Evolutionary conservation across 2,113 vertebrate species (phyloP), one percentile per base, ranked within the genome.

Genomic region (Charina bottae): DNA sequence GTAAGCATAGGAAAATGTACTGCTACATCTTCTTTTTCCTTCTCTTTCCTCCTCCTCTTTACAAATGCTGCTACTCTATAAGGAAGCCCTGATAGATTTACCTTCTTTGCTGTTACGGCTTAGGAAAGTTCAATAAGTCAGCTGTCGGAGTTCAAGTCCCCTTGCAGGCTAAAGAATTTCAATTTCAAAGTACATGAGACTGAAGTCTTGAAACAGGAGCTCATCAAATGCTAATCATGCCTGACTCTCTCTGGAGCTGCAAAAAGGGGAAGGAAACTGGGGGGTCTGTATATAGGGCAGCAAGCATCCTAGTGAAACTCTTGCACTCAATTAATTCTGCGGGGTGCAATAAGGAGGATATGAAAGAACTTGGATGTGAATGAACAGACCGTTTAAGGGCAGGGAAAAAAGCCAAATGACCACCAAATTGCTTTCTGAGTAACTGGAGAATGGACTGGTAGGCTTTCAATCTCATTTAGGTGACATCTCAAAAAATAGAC

Each of bases 101-200:
- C 93, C 96, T 95, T 89, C 93, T 95, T 93, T 95, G 93, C 96
- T 92, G 89, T 87, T 92, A 94, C 94, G 94, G 96, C 93, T 91
- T 91, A 94, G 92, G 91, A 94, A 95, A 95, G 97, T 97, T 98
- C 97, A 97, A 92, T 96, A 97, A 97, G 96, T 97, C 96, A 97
- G 91, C 94, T 97, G 95, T 96, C 96, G 96, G 95, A 37, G 93
- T 21, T 49, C 84, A 54, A 90, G 93, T 93, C 93, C 94, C 87
- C 95, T 97, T 86, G 84, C 95, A 97, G 96, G 95, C 95, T 94
- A 95, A 93, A 85, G 95, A 96, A 97, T 97, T 97, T 97, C 97
- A 97, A 96, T 97, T 97, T 97, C 96, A 97, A 97, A 98, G 94
- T 97, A 97, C 94, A 95, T 95, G 95, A 97, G 95, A 96, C 17